Evolutionary conservation across 2,113 vertebrate genomes (phyloP).

Genomic region (Pogonocichla stellata): DNA sequence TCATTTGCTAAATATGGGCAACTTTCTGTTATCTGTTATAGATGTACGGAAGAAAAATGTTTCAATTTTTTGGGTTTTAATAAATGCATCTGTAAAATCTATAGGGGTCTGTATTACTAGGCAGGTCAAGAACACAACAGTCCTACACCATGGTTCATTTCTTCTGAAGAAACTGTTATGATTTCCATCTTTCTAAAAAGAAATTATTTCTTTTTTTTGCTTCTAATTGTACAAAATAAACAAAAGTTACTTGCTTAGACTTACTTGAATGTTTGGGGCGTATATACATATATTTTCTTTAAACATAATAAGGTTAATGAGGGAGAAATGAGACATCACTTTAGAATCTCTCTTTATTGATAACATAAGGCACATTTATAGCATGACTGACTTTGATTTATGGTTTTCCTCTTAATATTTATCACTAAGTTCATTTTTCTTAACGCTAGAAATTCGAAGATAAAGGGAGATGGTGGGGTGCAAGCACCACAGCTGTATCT

Average conservation of each 20-base stretch:
- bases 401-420: neutral
- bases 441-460: neutral
- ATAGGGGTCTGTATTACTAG: neutral
- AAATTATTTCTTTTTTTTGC: neutral
- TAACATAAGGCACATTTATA: neutral
- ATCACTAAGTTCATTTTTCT: neutral
- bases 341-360: neutral
- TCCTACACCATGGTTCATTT: neutral
- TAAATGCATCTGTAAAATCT: neutral
- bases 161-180: neutral
- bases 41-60: neutral
- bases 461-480: fast-evolving
- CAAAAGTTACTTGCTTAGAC: neutral
- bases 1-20: neutral
- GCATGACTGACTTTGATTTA: fast-evolving
- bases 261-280: no score
- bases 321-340: neutral
- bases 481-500: neutral
- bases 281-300: neutral
- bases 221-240: neutral
- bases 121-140: neutral
- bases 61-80: neutral
- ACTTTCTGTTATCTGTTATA: neutral
- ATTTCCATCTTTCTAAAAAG: neutral
- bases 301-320: neutral